Evolutionary conservation across 2,888 invertebrate species (phyloP).

Genomic region (Ophonus ardosiacus): DNA sequence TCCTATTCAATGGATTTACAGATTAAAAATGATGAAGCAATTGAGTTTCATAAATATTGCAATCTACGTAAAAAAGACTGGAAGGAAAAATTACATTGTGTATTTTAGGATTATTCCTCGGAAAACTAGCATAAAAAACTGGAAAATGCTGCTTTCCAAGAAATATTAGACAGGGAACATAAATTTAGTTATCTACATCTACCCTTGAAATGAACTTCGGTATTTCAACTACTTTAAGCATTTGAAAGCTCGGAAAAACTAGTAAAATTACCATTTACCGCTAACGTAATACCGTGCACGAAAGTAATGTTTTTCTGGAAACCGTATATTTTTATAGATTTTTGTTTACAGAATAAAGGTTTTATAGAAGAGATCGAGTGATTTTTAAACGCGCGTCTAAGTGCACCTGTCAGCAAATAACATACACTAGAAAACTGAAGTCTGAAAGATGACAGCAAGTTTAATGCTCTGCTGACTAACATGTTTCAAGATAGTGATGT

Average conservation of each 20-base stretch:
- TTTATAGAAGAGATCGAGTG: slow-evolving; percentile 14
- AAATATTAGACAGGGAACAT: slow-evolving; percentile 1
- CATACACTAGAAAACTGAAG: slow-evolving; percentile 24
- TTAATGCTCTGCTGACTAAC: neutral
- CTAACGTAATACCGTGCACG: neutral
- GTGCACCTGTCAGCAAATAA: slow-evolving; percentile 48
- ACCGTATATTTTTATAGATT: slow-evolving; percentile 18
- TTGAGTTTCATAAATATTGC: too few species aligned
- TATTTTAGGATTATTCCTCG: slow-evolving; percentile 5
- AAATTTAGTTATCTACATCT: slow-evolving; percentile 38
- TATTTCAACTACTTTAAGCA: slow-evolving; percentile 28
- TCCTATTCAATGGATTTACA: too few species aligned
- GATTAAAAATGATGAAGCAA: too few species aligned
- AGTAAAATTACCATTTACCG: slow-evolving; percentile 11
- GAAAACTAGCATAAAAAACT: neutral
- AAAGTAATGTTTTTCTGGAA: slow-evolving; percentile 8
- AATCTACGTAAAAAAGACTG: too few species aligned
- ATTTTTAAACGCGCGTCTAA: slow-evolving; percentile 18
- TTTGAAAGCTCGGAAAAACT: slow-evolving; percentile 2
- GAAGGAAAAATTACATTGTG: neutral
- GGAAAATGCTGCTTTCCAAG: slow-evolving; percentile 7
- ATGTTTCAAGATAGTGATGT: neutral
- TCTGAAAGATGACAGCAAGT: slow-evolving; percentile 14
- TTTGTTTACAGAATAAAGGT: slow-evolving; percentile 21
- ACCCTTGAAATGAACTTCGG: slow-evolving; percentile 18